These are phyloP conservation scores for Hyppa rectilinea DNA, from an alignment of 2,888 invertebrate species.

Conservation along the genomic window DNA sequence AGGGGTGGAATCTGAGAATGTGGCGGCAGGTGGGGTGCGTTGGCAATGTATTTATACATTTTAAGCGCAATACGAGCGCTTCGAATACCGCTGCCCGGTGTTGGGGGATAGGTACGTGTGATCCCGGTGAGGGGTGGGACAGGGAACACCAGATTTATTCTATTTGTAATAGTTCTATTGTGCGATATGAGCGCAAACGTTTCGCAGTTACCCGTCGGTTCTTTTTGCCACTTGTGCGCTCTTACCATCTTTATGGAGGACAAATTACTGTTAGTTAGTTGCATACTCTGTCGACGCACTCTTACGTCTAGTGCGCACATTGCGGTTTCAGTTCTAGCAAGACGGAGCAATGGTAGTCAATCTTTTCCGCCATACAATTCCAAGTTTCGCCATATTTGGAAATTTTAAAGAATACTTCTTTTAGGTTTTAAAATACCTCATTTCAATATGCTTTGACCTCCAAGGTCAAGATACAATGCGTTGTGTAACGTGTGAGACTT, in stretches of 20 bases:
- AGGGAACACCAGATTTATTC: constrained; percentile 25
- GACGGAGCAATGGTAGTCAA: not conserved
- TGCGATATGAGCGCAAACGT: constrained; percentile 7
- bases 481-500: constrained; percentile 46
- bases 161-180: not conserved
- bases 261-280: constrained; percentile 32
- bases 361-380: not conserved
- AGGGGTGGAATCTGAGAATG: constrained; percentile 59
- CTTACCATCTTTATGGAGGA: constrained; percentile 41
- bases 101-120: constrained; percentile 27
- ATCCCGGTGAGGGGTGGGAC: constrained; percentile 20
- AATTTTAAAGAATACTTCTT: constrained; percentile 34
- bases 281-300: constrained; percentile 41
- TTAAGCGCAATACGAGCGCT: constrained; percentile 50
- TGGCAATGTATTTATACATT: constrained; percentile 53
- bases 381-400: constrained; percentile 25
- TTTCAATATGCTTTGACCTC: constrained; percentile 54
- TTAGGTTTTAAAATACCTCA: constrained; percentile 46
- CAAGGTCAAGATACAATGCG: constrained; percentile 57
- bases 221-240: constrained; percentile 30
- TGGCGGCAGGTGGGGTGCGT: constrained; percentile 59
- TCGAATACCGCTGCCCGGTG: constrained; percentile 35
- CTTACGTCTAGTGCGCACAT: not conserved
- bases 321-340: not conserved
- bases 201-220: constrained; percentile 23